Conservation (phyloP, 2,797 vertebrate species). For the Holocentrus rufus region DNA sequence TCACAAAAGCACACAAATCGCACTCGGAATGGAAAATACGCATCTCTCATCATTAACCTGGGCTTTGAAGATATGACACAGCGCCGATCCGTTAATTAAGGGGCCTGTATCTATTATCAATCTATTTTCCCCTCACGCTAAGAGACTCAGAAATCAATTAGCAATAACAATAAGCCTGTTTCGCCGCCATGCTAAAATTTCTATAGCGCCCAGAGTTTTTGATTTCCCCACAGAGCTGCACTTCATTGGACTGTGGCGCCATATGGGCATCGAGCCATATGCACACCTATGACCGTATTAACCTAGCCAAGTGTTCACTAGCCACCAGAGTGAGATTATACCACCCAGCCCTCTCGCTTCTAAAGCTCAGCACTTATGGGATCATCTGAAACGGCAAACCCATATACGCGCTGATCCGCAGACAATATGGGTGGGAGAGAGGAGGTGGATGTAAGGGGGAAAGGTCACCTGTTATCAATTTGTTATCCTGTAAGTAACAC, state of each 20-base stretch:
- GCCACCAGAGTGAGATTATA: slow-evolving; percentile 69
- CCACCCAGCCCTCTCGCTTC: slow-evolving; percentile 41
- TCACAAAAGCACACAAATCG: not conserved
- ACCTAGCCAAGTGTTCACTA: slow-evolving; percentile 61
- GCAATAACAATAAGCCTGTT: slow-evolving; percentile 57
- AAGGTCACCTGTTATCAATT: slow-evolving; percentile 67
- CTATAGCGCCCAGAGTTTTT: slow-evolving; percentile 39
- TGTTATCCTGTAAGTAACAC: slow-evolving; percentile 59
- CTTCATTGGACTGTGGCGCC: slow-evolving; percentile 44
- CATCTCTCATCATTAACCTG: not conserved
- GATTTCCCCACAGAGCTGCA: slow-evolving; percentile 68
- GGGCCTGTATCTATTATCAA: slow-evolving; percentile 18
- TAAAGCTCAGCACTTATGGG: slow-evolving; percentile 67
- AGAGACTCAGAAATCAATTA: slow-evolving; percentile 54
- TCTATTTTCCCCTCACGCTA: slow-evolving; percentile 25
- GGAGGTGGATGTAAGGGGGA: slow-evolving; percentile 55
- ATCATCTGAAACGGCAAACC: slow-evolving; percentile 59
- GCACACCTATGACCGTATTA: slow-evolving; percentile 69
- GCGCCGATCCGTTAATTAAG: not conserved
- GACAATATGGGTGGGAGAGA: slow-evolving; percentile 49
- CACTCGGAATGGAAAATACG: not conserved
- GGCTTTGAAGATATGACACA: not conserved
- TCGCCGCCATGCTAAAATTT: slow-evolving; percentile 50
- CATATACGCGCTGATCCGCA: slow-evolving; percentile 58
- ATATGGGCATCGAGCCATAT: slow-evolving; percentile 43